A percentile compares a stretch with the other conserved stretches of the same genome.
Evolutionary conservation across 2,113 vertebrate genomes (phyloP).

Genomic region (Hyaena hyaena): DNA sequence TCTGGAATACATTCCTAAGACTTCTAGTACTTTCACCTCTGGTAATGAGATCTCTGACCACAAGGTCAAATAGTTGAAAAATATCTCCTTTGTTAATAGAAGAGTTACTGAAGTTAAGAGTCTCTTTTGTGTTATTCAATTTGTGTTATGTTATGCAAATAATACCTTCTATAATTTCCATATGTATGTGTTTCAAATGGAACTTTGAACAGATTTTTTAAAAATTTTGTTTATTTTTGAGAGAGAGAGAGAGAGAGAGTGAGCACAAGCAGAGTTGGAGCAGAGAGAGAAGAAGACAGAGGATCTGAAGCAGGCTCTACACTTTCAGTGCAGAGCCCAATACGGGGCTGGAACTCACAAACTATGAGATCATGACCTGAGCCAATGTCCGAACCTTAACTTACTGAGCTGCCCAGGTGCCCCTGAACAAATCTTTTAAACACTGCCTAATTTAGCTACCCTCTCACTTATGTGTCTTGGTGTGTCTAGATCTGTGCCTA

Average conservation of each 20-base stretch:
- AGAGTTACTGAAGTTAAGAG: background rate
- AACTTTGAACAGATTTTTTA: background rate
- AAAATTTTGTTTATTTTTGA: too few relatives aligned
- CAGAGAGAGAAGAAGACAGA: too few relatives aligned
- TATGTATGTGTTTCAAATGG: background rate
- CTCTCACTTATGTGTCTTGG: background rate
- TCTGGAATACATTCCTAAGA: background rate
- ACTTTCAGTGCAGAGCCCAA: too few relatives aligned
- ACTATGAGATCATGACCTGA: too few relatives aligned
- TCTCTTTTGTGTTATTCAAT: background rate
- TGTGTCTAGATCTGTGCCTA: background rate
- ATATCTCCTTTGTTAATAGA: background rate
- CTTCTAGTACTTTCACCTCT: background rate
- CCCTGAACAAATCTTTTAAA: background rate
- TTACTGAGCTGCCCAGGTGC: too few relatives aligned
- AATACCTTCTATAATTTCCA: background rate
- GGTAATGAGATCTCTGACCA: conserved; percentile 22
- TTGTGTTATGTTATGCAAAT: background rate
- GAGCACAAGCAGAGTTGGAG: too few relatives aligned
- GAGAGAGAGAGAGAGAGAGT: too few relatives aligned
- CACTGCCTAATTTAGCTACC: background rate
- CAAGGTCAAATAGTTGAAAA: conserved; percentile 22
- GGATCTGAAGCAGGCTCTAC: too few relatives aligned
- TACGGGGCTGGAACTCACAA: too few relatives aligned
- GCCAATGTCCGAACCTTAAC: too few relatives aligned